Evolutionary conservation across 2,888 invertebrate genomes (phyloP).

Genomic region (Caenorhabditis sp.): DNA sequence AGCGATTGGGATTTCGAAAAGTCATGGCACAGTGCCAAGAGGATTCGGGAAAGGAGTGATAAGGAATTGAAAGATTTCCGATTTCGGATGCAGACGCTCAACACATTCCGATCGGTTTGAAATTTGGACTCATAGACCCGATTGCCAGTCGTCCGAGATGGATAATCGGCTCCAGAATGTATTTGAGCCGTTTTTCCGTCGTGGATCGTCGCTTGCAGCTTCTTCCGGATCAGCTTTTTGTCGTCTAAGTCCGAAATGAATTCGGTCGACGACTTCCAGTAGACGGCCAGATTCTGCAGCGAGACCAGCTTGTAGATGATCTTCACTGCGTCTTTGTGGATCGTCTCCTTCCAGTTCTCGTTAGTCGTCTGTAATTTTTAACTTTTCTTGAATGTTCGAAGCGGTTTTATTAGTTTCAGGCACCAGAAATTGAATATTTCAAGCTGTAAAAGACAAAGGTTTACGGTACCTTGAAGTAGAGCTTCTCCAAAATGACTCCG

Average conservation of each 20-base stretch:
- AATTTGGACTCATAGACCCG: no score
- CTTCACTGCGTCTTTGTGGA: constrained; percentile 86
- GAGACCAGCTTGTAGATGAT: constrained; percentile 91
- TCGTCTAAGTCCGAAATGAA: constrained; percentile 78
- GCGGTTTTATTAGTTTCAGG: neutral
- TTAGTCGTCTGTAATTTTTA: constrained; percentile 88
- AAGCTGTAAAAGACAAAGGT: neutral
- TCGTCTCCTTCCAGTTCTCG: constrained; percentile 86
- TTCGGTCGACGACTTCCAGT: constrained; percentile 86
- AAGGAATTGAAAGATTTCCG: no score
- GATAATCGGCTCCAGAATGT: constrained; percentile 91
- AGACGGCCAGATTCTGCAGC: constrained; percentile 88
- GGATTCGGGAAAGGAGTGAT: no score
- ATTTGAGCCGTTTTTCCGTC: constrained; percentile 72
- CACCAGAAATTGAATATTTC: no score
- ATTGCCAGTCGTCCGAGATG: no score
- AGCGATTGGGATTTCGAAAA: no score
- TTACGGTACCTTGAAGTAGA: constrained; percentile 87
- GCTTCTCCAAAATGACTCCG: constrained; percentile 89
- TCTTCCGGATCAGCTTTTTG: constrained; percentile 67
- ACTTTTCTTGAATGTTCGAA: neutral
- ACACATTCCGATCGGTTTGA: no score
- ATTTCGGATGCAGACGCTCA: no score
- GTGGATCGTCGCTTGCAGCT: constrained; percentile 72
- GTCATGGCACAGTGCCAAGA: no score